A percentile compares a stretch with the other conserved stretches of the same genome.
Conservation (phyloP, 2,113 vertebrate species). For the Stomatorhinus ivindoensis region DNA sequence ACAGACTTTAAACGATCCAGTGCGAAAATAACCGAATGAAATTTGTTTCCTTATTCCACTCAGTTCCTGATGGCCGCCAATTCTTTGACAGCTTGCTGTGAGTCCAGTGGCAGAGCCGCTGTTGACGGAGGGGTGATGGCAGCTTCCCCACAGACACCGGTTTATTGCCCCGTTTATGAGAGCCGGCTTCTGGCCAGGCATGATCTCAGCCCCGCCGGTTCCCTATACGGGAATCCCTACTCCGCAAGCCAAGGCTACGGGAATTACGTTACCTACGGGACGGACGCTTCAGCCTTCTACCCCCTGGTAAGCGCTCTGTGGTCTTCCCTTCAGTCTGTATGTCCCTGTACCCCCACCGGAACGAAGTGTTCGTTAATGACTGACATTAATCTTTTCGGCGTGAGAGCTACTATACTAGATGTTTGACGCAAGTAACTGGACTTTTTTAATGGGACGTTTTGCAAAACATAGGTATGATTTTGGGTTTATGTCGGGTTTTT, state of each 20-base stretch:
- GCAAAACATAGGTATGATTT: not conserved
- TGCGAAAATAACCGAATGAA: not conserved
- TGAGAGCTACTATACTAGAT: not conserved
- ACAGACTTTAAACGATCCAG: not conserved
- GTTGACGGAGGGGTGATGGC: conserved; percentile 56
- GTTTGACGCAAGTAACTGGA: not conserved
- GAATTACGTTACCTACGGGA: conserved; percentile 75
- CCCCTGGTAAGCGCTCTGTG: conserved; percentile 66
- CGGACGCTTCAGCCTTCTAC: conserved; percentile 78
- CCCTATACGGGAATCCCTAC: conserved; percentile 77
- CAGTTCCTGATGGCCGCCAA: conserved; percentile 87
- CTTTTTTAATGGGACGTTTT: not conserved
- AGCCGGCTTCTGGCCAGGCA: conserved; percentile 75
- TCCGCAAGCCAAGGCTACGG: conserved; percentile 73
- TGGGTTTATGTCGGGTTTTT: not conserved
- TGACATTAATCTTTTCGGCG: not conserved
- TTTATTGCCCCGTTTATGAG: conserved; percentile 80
- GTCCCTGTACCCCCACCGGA: not conserved
- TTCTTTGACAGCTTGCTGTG: conserved; percentile 77
- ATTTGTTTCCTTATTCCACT: not conserved
- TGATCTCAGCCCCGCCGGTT: conserved; percentile 72
- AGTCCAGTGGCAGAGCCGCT: conserved; percentile 65
- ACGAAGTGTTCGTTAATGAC: conserved; percentile 5
- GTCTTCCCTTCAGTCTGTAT: not conserved
- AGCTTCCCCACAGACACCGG: conserved; percentile 67